Evolutionary conservation across 1,140 invertebrate genomes (phyloP).

Genomic region (Drosophila ficusphila): DNA sequence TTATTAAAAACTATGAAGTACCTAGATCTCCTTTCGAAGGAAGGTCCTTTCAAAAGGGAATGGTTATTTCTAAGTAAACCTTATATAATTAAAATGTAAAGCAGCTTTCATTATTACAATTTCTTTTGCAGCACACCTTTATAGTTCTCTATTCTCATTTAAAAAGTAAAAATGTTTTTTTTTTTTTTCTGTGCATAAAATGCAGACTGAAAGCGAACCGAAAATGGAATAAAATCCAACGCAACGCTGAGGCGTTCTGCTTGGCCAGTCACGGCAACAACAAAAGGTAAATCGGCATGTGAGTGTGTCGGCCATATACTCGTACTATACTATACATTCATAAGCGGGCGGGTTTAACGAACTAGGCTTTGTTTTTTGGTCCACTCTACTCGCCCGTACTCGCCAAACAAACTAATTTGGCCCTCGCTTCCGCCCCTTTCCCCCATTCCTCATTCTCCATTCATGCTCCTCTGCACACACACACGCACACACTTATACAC

Average conservation of each 20-base stretch:
- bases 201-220: slow-evolving; percentile 25
- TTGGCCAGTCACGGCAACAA: slow-evolving; percentile 56
- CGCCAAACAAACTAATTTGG: slow-evolving; percentile 33
- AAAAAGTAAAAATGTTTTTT: background rate
- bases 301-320: slow-evolving; percentile 47
- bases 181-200: slow-evolving; percentile 4
- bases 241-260: slow-evolving; percentile 64
- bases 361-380: slow-evolving; percentile 62
- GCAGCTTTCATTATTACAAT: too few relatives aligned
- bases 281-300: slow-evolving; percentile 38
- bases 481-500: background rate
- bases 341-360: slow-evolving; percentile 75
- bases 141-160: too few relatives aligned
- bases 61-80: too few relatives aligned
- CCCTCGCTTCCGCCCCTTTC: slow-evolving; percentile 3
- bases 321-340: slow-evolving; percentile 57
- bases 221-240: slow-evolving; percentile 50
- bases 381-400: slow-evolving; percentile 16
- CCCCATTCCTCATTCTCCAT: too few relatives aligned
- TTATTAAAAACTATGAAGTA: too few relatives aligned
- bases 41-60: too few relatives aligned
- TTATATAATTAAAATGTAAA: too few relatives aligned
- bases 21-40: too few relatives aligned
- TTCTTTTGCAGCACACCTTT: too few relatives aligned
- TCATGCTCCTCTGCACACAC: slow-evolving; percentile 55